Base-by-base conservation (phyloP, 30 jellyfish, hydroid and myxozoan genomes). In the Morbakka virulenta region DNA sequence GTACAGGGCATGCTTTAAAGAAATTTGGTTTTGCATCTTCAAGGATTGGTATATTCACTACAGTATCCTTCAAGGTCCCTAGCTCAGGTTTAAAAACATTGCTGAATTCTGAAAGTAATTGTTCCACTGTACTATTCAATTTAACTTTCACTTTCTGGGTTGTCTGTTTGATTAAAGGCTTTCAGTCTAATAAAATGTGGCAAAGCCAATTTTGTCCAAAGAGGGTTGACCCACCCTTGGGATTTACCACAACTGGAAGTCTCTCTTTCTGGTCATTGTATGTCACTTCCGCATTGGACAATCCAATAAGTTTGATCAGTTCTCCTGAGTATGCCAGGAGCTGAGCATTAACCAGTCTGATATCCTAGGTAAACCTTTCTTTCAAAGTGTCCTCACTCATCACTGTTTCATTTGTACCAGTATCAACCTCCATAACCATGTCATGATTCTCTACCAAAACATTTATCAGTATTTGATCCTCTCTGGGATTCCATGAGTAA, bases 1-100 rank as follows among this genome's bases (percentile, higher is more conserved):
- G 95, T 32, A 62, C 87, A 0, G 93, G 77, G 9, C 79, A 67
- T 20, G 93, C 90, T 51, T 31, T 79, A 36, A 67, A 52, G 50
- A 69, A 69, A 17, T 51, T 52, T 24, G 91, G 89, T 57, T 72
- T 51, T 0, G 83, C 88, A 62, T 33, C 85, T 28, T 62, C 52
- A 17, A 24, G 32, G 21, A 77, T 14, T 4, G 35, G 21, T 14
- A 77, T 62, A n/a, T 74, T 25, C 13, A 77, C 88, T 29, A 14
- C 21, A 48, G 32, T 62, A 32, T 64, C 72, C 41, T 62, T 62
- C 69, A 64, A 26, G 6, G 31, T 12, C 24, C 88, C 88, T 24
- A 77, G 24, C 4, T 30, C 82, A 0, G 4, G 41, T 34, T 29
- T 77, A 65, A 63, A 64, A n/a, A 77, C 88, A 64, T 62, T 73